A percentile compares a stretch with the other conserved stretches of the same genome.
Conservation (phyloP, 2,888 invertebrate species). For the Orthosia gracilis region DNA sequence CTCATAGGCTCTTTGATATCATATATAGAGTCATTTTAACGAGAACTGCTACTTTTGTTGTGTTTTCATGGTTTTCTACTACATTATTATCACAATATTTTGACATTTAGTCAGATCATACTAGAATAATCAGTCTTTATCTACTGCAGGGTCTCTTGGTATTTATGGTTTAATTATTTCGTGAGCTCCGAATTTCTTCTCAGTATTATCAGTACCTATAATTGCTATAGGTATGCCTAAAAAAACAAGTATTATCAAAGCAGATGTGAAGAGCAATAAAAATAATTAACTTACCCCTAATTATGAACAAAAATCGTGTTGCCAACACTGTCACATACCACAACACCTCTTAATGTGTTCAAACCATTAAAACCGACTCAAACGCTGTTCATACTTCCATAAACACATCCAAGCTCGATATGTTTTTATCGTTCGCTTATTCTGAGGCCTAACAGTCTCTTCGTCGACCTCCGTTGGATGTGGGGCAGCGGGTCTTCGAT, state of each 20-base stretch:
- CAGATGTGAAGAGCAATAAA: not conserved
- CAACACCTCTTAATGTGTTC: constrained; percentile 4
- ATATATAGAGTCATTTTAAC: not conserved
- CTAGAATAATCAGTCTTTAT: not conserved
- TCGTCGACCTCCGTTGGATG: constrained; percentile 68
- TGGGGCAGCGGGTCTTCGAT: constrained; percentile 86
- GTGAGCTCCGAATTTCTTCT: not conserved
- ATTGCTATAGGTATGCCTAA: too few relatives aligned
- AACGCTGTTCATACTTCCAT: constrained; percentile 47
- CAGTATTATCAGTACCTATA: too few relatives aligned
- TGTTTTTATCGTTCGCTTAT: constrained; percentile 64
- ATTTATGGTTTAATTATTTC: not conserved
- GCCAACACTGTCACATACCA: not conserved
- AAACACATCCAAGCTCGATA: constrained; percentile 31
- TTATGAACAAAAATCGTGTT: constrained; percentile 3
- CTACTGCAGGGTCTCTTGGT: too few relatives aligned
- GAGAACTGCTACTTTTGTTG: not conserved
- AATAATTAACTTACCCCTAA: not conserved
- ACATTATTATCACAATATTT: not conserved
- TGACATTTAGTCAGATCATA: not conserved
- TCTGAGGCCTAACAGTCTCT: constrained; percentile 62
- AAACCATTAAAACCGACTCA: constrained; percentile 33
- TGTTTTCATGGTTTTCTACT: not conserved
- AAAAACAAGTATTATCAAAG: not conserved
- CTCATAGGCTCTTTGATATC: not conserved